Evolutionary conservation across 2,797 vertebrate genomes (phyloP).

Genomic region (Micrastur ruficollis): DNA sequence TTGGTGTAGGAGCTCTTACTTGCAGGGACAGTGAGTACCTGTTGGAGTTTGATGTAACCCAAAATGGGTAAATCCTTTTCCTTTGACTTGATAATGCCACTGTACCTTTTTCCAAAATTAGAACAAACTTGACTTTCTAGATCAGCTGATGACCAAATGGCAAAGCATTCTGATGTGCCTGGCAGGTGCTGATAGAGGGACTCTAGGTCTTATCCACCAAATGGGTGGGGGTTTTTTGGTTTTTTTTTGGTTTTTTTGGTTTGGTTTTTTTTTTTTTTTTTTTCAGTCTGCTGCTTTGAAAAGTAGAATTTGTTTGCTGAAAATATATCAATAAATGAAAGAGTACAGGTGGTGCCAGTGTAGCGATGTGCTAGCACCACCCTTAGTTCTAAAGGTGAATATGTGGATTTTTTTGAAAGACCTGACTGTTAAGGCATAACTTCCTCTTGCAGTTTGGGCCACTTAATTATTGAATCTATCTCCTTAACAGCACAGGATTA

Average conservation of each 20-base stretch:
- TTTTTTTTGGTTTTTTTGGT: neutral
- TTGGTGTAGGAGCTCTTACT: neutral
- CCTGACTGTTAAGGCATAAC: neutral
- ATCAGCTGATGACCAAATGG: neutral
- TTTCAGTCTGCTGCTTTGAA: neutral
- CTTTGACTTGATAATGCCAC: neutral
- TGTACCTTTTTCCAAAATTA: neutral
- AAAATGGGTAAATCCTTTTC: neutral
- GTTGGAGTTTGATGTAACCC: neutral
- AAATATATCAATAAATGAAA: neutral
- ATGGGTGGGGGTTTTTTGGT: neutral
- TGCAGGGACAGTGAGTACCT: neutral
- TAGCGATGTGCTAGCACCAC: neutral
- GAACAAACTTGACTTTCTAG: neutral
- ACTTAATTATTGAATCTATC: neutral
- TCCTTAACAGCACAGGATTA: neutral
- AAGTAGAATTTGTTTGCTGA: neutral
- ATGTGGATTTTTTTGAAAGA: neutral
- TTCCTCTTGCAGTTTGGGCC: neutral
- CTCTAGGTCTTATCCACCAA: neutral
- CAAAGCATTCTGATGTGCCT: neutral
- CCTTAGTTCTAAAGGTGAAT: neutral
- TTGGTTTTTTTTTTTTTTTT: neutral
- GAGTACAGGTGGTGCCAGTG: neutral
- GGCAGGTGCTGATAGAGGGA: neutral